Conservation (phyloP, 2,797 vertebrate genomes). For the Botia almorhae region DNA sequence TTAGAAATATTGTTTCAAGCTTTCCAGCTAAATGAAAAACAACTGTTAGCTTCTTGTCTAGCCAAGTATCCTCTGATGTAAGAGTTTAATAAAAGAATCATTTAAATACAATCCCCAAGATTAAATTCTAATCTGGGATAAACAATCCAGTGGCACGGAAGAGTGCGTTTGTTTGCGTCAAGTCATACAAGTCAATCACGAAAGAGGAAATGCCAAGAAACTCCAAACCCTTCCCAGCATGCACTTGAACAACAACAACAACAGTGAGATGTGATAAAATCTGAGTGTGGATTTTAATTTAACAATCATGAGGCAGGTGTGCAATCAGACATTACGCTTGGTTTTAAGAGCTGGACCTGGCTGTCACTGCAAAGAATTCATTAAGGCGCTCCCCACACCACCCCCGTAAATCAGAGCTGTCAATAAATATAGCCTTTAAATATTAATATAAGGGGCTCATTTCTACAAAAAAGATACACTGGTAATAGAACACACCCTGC, state of each 20-base stretch:
- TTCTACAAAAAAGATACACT: not conserved
- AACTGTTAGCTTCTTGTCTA: too few relatives aligned
- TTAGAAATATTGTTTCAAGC: too few relatives aligned
- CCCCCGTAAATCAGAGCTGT: conserved; percentile 77
- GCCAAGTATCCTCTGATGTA: conserved; percentile 42
- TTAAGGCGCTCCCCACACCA: conserved; percentile 51
- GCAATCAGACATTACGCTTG: conserved; percentile 35
- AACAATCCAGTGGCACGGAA: conserved; percentile 45
- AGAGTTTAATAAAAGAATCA: conserved; percentile 72
- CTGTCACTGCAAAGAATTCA: conserved; percentile 64
- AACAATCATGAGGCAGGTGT: conserved; percentile 42
- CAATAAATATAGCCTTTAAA: conserved; percentile 79
- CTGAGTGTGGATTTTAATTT: not conserved
- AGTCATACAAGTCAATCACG: too few relatives aligned
- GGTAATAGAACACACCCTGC: conserved; percentile 48
- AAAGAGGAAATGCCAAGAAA: too few relatives aligned
- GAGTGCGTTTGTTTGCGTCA: not conserved
- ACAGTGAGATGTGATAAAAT: not conserved
- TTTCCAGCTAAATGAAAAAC: too few relatives aligned
- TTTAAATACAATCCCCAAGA: conserved; percentile 66
- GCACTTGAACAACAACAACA: not conserved
- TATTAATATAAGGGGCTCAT: conserved; percentile 68
- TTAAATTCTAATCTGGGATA: conserved; percentile 76
- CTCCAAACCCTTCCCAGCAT: too few relatives aligned
- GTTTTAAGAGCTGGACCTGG: conserved; percentile 55